phyloP scores from a whole-genome alignment of 2,113 vertebrate genomes.

The Halcyon senegalensis region DNA sequence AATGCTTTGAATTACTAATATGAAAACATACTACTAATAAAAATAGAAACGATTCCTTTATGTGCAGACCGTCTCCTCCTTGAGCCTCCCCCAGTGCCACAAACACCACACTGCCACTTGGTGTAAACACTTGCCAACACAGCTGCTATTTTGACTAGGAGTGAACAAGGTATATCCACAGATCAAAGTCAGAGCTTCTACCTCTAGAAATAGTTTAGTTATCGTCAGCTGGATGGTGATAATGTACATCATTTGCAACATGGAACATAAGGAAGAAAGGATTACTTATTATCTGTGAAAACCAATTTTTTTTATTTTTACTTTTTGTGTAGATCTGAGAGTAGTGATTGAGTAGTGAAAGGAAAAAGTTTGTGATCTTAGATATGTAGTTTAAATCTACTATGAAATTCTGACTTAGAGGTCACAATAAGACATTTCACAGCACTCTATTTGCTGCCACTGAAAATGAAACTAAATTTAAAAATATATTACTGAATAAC shows the following conservation, averaged over 20 bases:
- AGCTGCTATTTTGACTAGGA: not conserved
- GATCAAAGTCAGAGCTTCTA: not conserved
- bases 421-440: not conserved
- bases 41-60: not conserved
- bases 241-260: not conserved
- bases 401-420: not conserved
- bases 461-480: not conserved
- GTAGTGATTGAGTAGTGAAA: not conserved
- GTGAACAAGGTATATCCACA: not conserved
- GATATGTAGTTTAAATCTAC: not conserved
- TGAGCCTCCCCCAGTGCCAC: not conserved
- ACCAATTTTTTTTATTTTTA: not conserved
- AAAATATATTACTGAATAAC: not conserved
- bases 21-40: not conserved
- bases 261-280: not conserved
- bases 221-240: not conserved
- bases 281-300: not conserved
- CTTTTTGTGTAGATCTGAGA: not conserved
- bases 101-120: not conserved
- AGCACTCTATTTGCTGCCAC: not conserved
- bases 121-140: not conserved
- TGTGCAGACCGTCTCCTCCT: accelerated
- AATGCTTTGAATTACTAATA: not conserved
- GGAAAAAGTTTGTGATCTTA: not conserved
- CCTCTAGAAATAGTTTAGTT: not conserved